phyloP scores from a whole-genome alignment of 2,113 vertebrate genomes.

The Microcebus ravelobensis region DNA sequence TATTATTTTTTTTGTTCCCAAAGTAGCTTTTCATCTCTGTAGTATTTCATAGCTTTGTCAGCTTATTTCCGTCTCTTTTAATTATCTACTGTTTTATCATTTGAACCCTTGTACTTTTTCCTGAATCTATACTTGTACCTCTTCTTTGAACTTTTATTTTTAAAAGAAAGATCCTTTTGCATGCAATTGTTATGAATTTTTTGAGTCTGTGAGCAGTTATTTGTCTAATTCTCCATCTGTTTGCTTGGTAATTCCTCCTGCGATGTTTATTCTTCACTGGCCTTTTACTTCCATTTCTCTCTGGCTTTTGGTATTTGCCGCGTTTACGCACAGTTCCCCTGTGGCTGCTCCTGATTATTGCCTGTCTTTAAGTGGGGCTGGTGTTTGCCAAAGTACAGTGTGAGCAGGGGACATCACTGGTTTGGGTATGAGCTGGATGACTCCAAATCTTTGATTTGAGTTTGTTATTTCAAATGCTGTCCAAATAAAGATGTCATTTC shows the following conservation, averaged over 20 bases:
- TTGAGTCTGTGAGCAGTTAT: neutral
- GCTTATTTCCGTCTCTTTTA: neutral
- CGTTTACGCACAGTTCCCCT: neutral
- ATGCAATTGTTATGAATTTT: neutral
- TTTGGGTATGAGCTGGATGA: neutral
- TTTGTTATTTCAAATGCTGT: neutral
- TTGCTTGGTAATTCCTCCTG: neutral
- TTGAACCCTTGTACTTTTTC: neutral
- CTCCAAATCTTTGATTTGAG: neutral
- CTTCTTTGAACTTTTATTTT: neutral
- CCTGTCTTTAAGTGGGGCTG: neutral
- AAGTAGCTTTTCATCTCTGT: neutral
- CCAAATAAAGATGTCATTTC: neutral
- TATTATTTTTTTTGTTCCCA: neutral
- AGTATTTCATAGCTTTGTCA: neutral
- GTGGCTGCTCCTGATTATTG: neutral
- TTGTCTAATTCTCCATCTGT: neutral
- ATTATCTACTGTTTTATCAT: neutral
- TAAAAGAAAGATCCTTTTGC: neutral
- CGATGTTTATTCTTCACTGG: neutral
- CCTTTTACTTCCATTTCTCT: slow-evolving; percentile 16
- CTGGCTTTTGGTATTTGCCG: slow-evolving; percentile 24
- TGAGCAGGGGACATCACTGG: rapidly evolving
- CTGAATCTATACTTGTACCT: neutral
- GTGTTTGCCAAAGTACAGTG: neutral